These are phyloP conservation scores for Cricetomys ansorgei DNA, from an alignment of 2,113 vertebrate species.

Conservation along the genomic window DNA sequence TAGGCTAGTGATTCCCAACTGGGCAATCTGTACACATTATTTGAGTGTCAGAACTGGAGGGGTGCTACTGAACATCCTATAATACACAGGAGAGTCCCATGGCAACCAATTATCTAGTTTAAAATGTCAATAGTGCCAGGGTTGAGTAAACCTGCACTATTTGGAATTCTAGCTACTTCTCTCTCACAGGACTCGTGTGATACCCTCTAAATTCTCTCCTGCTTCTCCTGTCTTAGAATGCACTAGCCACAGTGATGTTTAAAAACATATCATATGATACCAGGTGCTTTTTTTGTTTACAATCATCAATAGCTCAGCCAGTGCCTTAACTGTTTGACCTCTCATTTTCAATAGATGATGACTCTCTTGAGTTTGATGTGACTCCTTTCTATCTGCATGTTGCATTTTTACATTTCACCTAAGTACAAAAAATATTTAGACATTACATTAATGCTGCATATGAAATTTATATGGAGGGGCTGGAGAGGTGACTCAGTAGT, in stretches of 20 bases:
- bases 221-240: not conserved
- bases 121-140: not conserved
- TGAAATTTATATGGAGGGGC: not conserved
- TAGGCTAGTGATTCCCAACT: not conserved
- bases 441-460: not conserved
- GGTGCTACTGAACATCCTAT: not conserved
- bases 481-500: not conserved
- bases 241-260: not conserved
- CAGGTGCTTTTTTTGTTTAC: slow-evolving; percentile 10
- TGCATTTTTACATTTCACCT: not conserved
- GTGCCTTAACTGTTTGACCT: not conserved
- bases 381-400: not conserved
- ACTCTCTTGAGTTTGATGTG: not conserved
- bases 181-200: not conserved
- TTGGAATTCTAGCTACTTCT: not conserved
- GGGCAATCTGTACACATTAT: not conserved
- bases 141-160: not conserved
- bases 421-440: not conserved
- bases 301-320: not conserved
- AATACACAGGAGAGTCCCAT: not conserved
- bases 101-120: not conserved
- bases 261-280: not conserved
- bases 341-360: not conserved
- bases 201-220: not conserved
- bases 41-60: not conserved